These are phyloP conservation scores for Anguilla pacifica DNA, from an alignment of 2,797 vertebrate species.

Conservation along the genomic window DNA sequence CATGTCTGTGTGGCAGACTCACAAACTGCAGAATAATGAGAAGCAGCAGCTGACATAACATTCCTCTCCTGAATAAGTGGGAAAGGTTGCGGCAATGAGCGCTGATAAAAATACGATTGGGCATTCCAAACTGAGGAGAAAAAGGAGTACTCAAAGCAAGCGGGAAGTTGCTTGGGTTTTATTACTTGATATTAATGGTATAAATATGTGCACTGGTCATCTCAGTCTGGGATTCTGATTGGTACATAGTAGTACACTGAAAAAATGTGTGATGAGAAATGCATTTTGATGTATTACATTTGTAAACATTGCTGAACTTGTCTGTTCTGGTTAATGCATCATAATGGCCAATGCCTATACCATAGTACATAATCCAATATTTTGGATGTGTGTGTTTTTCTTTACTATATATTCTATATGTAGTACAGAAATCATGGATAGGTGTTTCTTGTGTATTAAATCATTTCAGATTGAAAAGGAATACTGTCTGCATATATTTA, in stretches of 20 bases:
- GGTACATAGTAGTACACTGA: conserved; percentile 38
- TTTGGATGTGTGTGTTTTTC: conserved; percentile 36
- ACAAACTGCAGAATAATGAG: background rate
- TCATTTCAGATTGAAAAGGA: conserved; percentile 59
- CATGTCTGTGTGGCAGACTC: background rate
- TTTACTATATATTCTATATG: background rate
- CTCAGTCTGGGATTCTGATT: conserved; percentile 41
- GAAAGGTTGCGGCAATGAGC: background rate
- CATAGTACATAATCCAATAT: conserved; percentile 43
- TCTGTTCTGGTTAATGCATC: conserved; percentile 46
- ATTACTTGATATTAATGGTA: background rate
- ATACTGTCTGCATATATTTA: conserved; percentile 65
- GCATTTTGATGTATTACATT: background rate
- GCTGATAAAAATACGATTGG: conserved; percentile 1
- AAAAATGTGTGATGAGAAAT: conserved; percentile 14
- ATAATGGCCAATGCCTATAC: conserved; percentile 54
- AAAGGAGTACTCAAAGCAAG: background rate
- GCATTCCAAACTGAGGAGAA: background rate
- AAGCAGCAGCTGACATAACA: background rate
- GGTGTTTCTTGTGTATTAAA: conserved; percentile 54
- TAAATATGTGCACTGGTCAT: background rate
- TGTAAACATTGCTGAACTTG: background rate
- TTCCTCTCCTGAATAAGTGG: background rate
- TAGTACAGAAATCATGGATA: conserved; percentile 38
- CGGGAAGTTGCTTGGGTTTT: background rate